Base-by-base conservation (phyloP, 2,888 invertebrate genomes). In the Nezara viridula region DNA sequence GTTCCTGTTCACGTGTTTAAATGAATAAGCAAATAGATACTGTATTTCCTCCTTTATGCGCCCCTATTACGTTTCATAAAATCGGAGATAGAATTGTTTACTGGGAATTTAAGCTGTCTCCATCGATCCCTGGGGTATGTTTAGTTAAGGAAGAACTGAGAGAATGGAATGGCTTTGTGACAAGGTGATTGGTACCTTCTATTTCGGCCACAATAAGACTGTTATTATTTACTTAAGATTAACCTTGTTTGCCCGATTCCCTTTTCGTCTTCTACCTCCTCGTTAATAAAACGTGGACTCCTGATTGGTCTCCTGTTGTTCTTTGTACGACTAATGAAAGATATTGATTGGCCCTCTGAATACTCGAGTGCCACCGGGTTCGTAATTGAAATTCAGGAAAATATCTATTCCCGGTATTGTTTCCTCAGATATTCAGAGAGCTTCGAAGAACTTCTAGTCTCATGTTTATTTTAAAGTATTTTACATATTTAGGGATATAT, bases 271-370 rank as follows among this genome's bases (percentile, higher is more conserved):
- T 37, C 19, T 6, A 60, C 27, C 14, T 73, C 60, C 14, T 60
- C 32, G 66, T 73, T 73, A 73, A 37, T 73, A 73, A 37, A 73
- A 73, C 66, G 37, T 73, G 37, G 19, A 37, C 37, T 37, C 7
- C 19, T 73, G 66, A 73, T 73, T 73, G 66, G 32, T 73, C 66
- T 37, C 66, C 32, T 73, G 66, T 73, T 73, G 66, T 73, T 73
- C 66, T 73, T 73, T 73, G 37, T 73, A 21, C 5, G 21, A 73
- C 66, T 73, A 73, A 73, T 73, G 66, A 73, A 37, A 3, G 66
- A 19, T 73, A 73, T 73, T 9, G 32, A 73, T 73, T 21, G 66
- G 19, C 2, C 16, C 4, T 32, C 66, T 7, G 66, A 73, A 73
- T 73, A 73, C 66, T 6, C 32, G 21, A 73, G 32, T 73, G 5